Conservation (phyloP, 1,140 invertebrate genomes). For the Zaprionus davidi region DNA sequence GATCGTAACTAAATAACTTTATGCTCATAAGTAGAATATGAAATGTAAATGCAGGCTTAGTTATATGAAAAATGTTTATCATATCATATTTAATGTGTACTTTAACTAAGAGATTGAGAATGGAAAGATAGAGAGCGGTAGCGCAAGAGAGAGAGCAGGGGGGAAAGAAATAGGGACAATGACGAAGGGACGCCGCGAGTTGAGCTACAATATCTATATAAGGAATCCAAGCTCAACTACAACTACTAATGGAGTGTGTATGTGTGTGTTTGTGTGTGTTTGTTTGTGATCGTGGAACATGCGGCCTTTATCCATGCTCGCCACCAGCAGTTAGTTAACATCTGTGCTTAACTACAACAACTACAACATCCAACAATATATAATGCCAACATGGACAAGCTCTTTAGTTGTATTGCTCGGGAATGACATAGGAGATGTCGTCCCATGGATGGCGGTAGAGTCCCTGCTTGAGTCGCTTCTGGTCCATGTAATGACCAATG, state of each 20-base stretch:
- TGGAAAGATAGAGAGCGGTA: constrained; percentile 24
- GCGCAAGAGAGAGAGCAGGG: constrained; percentile 6
- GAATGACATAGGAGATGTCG: constrained; percentile 98
- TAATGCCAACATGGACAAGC: constrained; percentile 60
- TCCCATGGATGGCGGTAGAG: constrained; percentile 99
- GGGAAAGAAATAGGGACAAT: constrained; percentile 25
- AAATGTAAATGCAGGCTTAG: constrained; percentile 68
- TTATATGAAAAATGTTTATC: constrained; percentile 41
- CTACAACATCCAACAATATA: constrained; percentile 69
- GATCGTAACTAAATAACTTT: constrained; percentile 64
- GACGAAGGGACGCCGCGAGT: constrained; percentile 29
- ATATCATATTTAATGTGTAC: constrained; percentile 38
- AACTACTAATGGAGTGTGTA: constrained; percentile 65
- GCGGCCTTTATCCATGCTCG: constrained; percentile 51
- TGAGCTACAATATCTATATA: constrained; percentile 6
- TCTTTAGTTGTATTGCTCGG: constrained; percentile 82
- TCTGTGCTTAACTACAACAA: constrained; percentile 81
- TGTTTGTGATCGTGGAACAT: constrained; percentile 40
- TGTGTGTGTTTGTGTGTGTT: constrained; percentile 16
- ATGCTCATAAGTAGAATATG: constrained; percentile 32
- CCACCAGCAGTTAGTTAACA: constrained; percentile 58
- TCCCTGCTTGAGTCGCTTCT: constrained; percentile 99
- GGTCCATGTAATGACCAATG: constrained; percentile 99
- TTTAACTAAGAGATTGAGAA: constrained; percentile 53
- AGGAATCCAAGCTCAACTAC: constrained; percentile 44